Percentiles rank a stretch among this genome's conserved stretches.
Evolutionary conservation across 2,797 vertebrate genomes (phyloP).

Genomic region (Tragelaphus eurycerus): DNA sequence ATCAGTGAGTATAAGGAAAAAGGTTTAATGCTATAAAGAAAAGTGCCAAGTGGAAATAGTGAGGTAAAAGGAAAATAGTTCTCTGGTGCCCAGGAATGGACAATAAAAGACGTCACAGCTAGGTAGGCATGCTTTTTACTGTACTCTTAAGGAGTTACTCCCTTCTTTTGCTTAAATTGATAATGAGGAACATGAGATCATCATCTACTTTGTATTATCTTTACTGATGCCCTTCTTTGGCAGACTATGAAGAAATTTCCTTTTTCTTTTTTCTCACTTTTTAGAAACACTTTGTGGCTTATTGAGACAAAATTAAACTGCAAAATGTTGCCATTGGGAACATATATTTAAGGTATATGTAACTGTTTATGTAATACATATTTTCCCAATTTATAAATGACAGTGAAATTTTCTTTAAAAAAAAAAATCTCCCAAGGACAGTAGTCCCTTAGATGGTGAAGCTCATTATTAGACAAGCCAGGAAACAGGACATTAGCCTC

Average conservation of each 20-base stretch:
- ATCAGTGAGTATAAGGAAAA: not conserved
- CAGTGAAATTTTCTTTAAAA: not conserved
- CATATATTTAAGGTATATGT: not conserved
- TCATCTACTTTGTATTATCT: not conserved
- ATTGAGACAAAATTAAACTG: not conserved
- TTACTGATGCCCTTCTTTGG: not conserved
- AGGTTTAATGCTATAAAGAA: not conserved
- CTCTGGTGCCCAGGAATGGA: not conserved
- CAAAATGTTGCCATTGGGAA: not conserved
- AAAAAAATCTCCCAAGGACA: not conserved
- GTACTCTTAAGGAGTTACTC: not conserved
- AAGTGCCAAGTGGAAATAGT: not conserved
- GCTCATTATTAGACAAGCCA: not conserved
- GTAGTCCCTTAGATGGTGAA: not conserved
- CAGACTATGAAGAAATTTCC: not conserved
- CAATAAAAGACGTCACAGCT: not conserved
- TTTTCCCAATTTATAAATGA: not conserved
- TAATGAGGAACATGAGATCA: not conserved
- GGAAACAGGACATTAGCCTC: not conserved
- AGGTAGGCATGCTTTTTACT: not conserved
- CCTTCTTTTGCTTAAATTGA: not conserved
- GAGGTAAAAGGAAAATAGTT: not conserved
- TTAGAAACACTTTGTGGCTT: not conserved
- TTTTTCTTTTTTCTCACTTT: not conserved
- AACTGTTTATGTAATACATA: not conserved